Base-by-base conservation (phyloP, 2,888 invertebrate species). In the Amblyjoppa proteus region DNA sequence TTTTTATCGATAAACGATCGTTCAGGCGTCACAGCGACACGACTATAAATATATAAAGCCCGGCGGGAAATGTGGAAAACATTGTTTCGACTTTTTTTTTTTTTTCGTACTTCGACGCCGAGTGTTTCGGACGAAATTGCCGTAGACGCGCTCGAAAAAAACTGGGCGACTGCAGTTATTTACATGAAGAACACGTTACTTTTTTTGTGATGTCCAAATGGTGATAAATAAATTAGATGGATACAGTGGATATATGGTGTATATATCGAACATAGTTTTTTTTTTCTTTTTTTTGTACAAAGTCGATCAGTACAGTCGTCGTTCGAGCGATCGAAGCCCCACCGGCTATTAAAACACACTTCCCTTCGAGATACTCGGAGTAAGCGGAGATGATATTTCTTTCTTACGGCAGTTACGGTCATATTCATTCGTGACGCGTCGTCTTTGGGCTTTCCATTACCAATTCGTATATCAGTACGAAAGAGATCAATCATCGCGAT, bases 371-470 rank as follows among this genome's bases (percentile, higher is more conserved):
- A 90, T 90, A 90, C 87, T 87, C 81, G 64, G 76, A 81, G 61
- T 81, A 28, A 70, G 74, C 51, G 20, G 11, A 13, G 41, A 74
- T 53, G 56, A 81, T 79, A 76, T 78, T 64, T 53, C 61, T 31
- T 64, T 64, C 38, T 64, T n/a, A 90, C 91, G 91, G 90, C 91
- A 92, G 90, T 90, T 90, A 91, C 88, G 88, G 87, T 91, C 88
- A 83, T 85, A 90, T 88, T 69, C 70, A 78, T 82, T 86, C 70
- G 74, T 82, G 79, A 83, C 77, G 74, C 83, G 80, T 66, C 70
- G 80, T 79, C 76, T 77, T 85, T 69, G 69, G 78, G 71, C 71
- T 51, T 77, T 80, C 49, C 25, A 28, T 68, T 71, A 79, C 70
- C 79, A 51, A 71, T 79, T 79, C 70, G 73, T 38, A 80, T 38